Evolutionary conservation across 2,797 vertebrate genomes (phyloP).

Genomic region (Sylvia borin): DNA sequence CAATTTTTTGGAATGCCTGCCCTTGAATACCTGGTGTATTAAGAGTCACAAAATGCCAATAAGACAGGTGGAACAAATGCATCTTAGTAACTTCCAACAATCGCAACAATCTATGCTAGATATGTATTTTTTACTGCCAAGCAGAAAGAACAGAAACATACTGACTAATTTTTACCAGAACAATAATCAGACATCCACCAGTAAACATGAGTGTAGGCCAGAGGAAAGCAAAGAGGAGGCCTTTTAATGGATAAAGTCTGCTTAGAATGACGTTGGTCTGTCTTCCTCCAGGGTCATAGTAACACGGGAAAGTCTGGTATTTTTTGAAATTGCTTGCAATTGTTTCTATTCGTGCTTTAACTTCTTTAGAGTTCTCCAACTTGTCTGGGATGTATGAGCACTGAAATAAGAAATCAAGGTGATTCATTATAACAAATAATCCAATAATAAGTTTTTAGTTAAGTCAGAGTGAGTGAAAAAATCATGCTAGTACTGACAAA

Average conservation of each 20-base stretch:
- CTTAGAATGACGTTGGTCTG: slow-evolving; percentile 64
- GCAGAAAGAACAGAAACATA: slow-evolving; percentile 76
- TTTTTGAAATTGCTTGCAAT: slow-evolving; percentile 68
- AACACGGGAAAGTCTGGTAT: slow-evolving; percentile 65
- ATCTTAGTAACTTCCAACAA: neutral
- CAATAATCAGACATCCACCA: slow-evolving; percentile 73
- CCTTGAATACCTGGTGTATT: neutral
- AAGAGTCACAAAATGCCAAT: neutral
- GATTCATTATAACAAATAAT: neutral
- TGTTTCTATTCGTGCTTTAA: slow-evolving; percentile 58
- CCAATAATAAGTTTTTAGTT: neutral
- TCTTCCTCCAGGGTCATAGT: slow-evolving; percentile 51
- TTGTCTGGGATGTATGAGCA: slow-evolving; percentile 75
- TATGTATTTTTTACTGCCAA: slow-evolving; percentile 51
- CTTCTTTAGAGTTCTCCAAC: slow-evolving; percentile 55
- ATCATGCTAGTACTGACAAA: neutral
- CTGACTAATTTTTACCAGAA: slow-evolving; percentile 78
- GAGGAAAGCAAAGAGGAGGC: slow-evolving; percentile 68
- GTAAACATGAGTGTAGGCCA: slow-evolving; percentile 78
- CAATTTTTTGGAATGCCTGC: neutral
- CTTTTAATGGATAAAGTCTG: slow-evolving; percentile 63
- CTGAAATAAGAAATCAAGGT: slow-evolving; percentile 55
- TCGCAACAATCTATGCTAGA: neutral
- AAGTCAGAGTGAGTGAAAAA: neutral
- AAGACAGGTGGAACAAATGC: neutral